Conservation (phyloP, 2,888 invertebrate species). For the Junonia oenone region DNA sequence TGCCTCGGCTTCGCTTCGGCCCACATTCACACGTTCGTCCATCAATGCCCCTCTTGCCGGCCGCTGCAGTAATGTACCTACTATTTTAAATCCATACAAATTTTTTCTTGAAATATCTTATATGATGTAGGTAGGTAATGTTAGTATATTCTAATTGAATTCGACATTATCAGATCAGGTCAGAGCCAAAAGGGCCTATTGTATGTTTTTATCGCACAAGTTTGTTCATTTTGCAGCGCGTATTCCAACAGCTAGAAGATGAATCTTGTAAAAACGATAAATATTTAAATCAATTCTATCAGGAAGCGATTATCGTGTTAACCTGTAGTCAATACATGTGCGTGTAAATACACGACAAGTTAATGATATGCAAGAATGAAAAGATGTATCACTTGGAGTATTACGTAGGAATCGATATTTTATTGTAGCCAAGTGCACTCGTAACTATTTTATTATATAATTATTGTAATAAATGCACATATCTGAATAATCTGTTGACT, state of each 20-base stretch:
- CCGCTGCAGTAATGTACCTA: no score
- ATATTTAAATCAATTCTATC: slow-evolving; percentile 30
- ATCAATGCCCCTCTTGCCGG: no score
- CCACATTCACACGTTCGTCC: no score
- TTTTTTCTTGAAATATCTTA: no score
- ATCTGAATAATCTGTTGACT: neutral
- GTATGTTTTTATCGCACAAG: no score
- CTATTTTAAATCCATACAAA: no score
- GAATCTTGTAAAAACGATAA: neutral
- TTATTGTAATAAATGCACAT: neutral
- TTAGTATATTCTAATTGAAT: no score
- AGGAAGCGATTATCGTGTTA: slow-evolving; percentile 38
- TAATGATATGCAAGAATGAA: slow-evolving; percentile 33
- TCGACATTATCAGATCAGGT: no score
- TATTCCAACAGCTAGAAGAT: neutral
- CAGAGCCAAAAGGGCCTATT: no score
- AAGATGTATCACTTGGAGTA: slow-evolving; percentile 16
- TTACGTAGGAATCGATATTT: neutral
- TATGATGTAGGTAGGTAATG: no score
- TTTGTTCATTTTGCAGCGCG: neutral
- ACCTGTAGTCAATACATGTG: slow-evolving; percentile 30
- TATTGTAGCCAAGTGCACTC: neutral
- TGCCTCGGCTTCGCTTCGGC: no score
- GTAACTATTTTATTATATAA: slow-evolving; percentile 9
- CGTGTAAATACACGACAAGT: slow-evolving; percentile 15